phyloP scores from a whole-genome alignment of 2,888 invertebrate species.

The Muschampia plurimacula region DNA sequence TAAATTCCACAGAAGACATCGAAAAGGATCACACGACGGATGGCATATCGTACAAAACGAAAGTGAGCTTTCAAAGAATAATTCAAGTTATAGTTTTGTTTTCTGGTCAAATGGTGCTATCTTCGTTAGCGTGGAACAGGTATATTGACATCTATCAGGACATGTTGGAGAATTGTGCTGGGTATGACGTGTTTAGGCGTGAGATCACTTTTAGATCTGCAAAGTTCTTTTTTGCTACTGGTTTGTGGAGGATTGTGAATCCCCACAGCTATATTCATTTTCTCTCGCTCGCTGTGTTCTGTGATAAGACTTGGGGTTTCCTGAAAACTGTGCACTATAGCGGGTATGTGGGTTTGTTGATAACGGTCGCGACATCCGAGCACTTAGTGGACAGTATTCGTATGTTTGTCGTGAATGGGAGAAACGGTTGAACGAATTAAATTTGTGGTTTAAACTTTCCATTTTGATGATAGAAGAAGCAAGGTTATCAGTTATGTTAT shows the following conservation, averaged over 20 bases:
- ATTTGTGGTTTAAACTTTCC: not conserved
- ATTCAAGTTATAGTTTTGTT: slow-evolving; percentile 88
- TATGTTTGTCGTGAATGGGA: slow-evolving; percentile 53
- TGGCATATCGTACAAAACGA: slow-evolving; percentile 88
- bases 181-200: slow-evolving; percentile 79
- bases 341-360: slow-evolving; percentile 89
- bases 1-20: slow-evolving; percentile 74
- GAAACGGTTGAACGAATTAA: slow-evolving; percentile 21
- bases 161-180: slow-evolving; percentile 87
- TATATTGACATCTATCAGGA: slow-evolving; percentile 93
- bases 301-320: slow-evolving; percentile 93
- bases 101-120: slow-evolving; percentile 89
- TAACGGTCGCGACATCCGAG: slow-evolving; percentile 90
- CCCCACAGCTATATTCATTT: slow-evolving; percentile 92
- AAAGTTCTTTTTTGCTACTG: slow-evolving; percentile 90
- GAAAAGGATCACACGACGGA: slow-evolving; percentile 76
- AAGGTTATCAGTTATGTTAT: not conserved
- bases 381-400: slow-evolving; percentile 82
- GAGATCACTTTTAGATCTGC: slow-evolving; percentile 89
- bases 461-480: not conserved
- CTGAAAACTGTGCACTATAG: slow-evolving; percentile 89
- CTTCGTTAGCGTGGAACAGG: slow-evolving; percentile 93
- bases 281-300: slow-evolving; percentile 91
- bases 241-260: slow-evolving; percentile 92
- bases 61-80: slow-evolving; percentile 88